A percentile compares a stretch with the other conserved stretches of the same genome.
phyloP scores from a whole-genome alignment of 1,140 invertebrate genomes.

The Neodiprion lecontei region DNA sequence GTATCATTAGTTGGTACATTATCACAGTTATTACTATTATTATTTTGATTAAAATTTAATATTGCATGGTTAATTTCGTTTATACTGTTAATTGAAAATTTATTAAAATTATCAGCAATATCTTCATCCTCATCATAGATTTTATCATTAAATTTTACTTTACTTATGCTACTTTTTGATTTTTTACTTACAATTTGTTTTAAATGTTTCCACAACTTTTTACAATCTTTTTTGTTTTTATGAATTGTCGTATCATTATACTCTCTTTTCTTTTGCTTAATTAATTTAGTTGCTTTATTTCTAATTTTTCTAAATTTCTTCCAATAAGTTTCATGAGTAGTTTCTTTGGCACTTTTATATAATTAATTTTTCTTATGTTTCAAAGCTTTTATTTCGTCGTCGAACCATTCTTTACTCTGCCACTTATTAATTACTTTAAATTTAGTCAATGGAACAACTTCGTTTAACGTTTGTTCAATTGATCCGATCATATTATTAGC shows the following conservation, averaged over 20 bases:
- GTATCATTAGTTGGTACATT: slow-evolving; percentile 2
- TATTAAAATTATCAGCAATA: slow-evolving; percentile 27
- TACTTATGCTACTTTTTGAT: slow-evolving; percentile 12
- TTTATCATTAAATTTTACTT: slow-evolving; percentile 19
- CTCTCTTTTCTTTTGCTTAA: slow-evolving; percentile 22
- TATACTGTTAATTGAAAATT: slow-evolving; percentile 21
- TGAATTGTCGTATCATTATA: slow-evolving; percentile 19
- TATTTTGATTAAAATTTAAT: slow-evolving; percentile 5
- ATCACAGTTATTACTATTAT: slow-evolving; percentile 6
- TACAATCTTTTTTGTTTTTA: slow-evolving; percentile 12
- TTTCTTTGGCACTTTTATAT: slow-evolving; percentile 22
- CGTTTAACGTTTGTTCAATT: slow-evolving; percentile 19
- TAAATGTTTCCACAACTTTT: slow-evolving; percentile 25
- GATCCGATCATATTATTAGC: slow-evolving; percentile 21
- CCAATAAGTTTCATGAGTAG: slow-evolving; percentile 15
- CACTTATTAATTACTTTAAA: slow-evolving; percentile 22
- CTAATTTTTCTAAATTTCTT: slow-evolving; percentile 21
- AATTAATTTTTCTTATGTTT: slow-evolving; percentile 13
- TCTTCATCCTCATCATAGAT: neutral
- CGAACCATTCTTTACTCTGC: slow-evolving; percentile 22
- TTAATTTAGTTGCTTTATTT: slow-evolving; percentile 16
- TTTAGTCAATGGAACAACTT: slow-evolving; percentile 19
- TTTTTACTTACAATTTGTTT: slow-evolving; percentile 24
- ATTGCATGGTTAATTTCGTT: slow-evolving; percentile 15
- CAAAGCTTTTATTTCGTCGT: slow-evolving; percentile 12